Evolutionary conservation across 2,888 invertebrate species (phyloP).

Genomic region (Eucera pruinosa): DNA sequence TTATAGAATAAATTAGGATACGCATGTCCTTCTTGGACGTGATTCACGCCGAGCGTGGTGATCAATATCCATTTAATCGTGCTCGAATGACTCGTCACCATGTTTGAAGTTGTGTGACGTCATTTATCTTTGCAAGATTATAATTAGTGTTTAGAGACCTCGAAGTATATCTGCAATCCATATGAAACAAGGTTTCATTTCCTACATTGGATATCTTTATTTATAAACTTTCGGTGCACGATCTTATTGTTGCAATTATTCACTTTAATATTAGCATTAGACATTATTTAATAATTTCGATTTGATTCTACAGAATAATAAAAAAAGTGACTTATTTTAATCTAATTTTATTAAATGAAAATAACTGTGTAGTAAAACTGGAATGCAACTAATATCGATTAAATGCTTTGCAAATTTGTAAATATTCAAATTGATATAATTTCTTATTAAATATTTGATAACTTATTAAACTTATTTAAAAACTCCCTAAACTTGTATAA

Average conservation of each 20-base stretch:
- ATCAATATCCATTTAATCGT: slow-evolving; percentile 49
- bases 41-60: slow-evolving; percentile 43
- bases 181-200: slow-evolving; percentile 42
- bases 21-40: slow-evolving; percentile 34
- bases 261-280: too few species aligned
- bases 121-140: slow-evolving; percentile 45
- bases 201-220: slow-evolving; percentile 1
- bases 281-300: too few species aligned
- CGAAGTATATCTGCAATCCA: slow-evolving; percentile 33
- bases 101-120: slow-evolving; percentile 48
- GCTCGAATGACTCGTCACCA: slow-evolving; percentile 46
- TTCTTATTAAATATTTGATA: too few species aligned
- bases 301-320: too few species aligned
- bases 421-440: too few species aligned
- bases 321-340: too few species aligned
- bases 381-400: too few species aligned
- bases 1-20: slow-evolving; percentile 20
- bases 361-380: too few species aligned
- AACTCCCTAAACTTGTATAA: neutral
- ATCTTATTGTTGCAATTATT: too few species aligned
- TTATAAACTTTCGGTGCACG: slow-evolving; percentile 13
- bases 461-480: too few species aligned
- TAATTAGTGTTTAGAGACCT: slow-evolving; percentile 50
- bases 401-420: too few species aligned
- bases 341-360: too few species aligned